These are phyloP conservation scores for Brachypodius melanocephalos DNA, from an alignment of 2,113 vertebrate genomes.

Conservation along the genomic window DNA sequence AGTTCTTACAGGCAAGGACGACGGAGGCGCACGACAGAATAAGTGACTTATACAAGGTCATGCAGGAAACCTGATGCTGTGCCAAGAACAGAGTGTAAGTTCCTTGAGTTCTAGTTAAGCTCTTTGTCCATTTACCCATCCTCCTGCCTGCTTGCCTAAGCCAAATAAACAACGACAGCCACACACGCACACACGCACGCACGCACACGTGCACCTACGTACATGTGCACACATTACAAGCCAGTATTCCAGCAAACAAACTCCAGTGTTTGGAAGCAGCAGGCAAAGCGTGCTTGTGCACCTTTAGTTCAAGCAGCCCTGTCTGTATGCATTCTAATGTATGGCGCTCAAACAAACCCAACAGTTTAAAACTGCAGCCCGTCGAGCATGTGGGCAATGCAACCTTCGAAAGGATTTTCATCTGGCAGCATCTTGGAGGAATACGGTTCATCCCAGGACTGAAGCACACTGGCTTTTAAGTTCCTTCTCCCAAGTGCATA, in stretches of 20 bases:
- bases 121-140: constrained; percentile 37
- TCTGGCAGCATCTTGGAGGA: neutral
- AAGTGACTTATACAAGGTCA: constrained; percentile 66
- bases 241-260: neutral
- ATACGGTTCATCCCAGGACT: neutral
- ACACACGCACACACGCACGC: neutral
- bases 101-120: constrained; percentile 51
- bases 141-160: constrained; percentile 9
- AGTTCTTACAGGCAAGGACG: neutral
- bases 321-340: neutral
- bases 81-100: constrained; percentile 46
- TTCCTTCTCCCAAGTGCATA: neutral
- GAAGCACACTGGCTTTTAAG: neutral
- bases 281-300: neutral
- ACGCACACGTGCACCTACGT: neutral
- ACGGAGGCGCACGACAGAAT: neutral
- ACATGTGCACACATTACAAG: neutral
- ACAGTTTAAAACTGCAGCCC: neutral
- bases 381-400: neutral
- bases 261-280: neutral
- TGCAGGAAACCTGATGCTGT: constrained; percentile 19
- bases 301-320: neutral
- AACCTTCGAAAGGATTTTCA: neutral
- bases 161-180: neutral
- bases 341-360: neutral